Base-by-base conservation (phyloP, 2,797 vertebrate genomes). In the Xiphophorus birchmanni region DNA sequence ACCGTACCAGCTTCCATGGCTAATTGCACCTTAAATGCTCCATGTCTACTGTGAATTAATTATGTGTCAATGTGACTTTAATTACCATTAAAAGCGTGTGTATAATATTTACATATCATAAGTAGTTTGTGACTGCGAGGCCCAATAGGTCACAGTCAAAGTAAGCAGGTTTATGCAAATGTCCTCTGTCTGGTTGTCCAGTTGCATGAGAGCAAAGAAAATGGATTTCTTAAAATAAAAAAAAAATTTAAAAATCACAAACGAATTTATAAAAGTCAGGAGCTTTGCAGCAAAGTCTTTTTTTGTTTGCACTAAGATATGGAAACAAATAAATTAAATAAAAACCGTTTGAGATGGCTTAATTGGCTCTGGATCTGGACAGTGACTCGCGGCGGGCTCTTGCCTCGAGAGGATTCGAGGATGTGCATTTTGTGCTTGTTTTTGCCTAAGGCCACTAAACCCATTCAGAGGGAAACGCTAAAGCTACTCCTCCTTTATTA, bases 401-500 rank as follows among this genome's bases (percentile, higher is more conserved):
- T 7, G 87, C 90, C 93, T 90, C 91, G 0, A 69, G 93, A 92
- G 93, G 89, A 89, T 92, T 93, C 82, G 29, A 3, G 77, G 87
- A 92, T 91, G 92, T 91, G 85, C 94, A 89, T 84, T 72, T 92
- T 87, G 89, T 84, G 87, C 92, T 91, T 93, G 88, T 93, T 94
- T 93, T 93, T 90, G 91, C 93, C 93, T 73, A 44, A 73, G 91
- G 94, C 93, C 86, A 89, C 87, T 92, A 87, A 94, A 92, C 90
- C 90, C 91, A 91, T 94, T 93, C 94, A 92, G 84, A 91, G 90
- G 84, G 80, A 91, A 80, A 90, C 84, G 82, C 91, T 93, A 93
- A 94, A 94, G 92, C 91, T 92, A 93, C 92, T 91, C 86, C 89
- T 83, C 92, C 89, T 94, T 94, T 95, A 94, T 95, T 94, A 94